Evolutionary conservation across 1,140 invertebrate species (phyloP).

Genomic region (Mamestra configurata): DNA sequence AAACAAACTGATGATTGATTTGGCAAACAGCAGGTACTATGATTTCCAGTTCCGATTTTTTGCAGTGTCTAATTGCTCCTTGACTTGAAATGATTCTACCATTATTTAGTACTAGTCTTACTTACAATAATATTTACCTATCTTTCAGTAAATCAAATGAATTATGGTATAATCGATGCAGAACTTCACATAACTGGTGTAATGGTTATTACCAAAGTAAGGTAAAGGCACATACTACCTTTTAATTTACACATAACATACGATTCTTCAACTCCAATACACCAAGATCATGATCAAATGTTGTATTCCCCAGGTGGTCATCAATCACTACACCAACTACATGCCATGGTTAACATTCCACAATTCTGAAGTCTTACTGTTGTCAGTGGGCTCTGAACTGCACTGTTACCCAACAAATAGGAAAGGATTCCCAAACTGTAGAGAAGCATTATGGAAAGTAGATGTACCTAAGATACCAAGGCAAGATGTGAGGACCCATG

Average conservation of each 20-base stretch:
- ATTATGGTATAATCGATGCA: conserved; percentile 67
- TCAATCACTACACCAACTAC: conserved; percentile 73
- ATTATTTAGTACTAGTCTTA: background rate
- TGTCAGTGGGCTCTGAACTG: conserved; percentile 73
- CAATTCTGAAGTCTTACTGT: conserved; percentile 65
- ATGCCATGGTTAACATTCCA: conserved; percentile 79
- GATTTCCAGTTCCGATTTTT: too few relatives aligned
- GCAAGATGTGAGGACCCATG: conserved; percentile 78
- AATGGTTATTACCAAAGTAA: conserved; percentile 74
- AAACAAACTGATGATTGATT: conserved; percentile 60
- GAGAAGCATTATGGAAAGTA: conserved; percentile 65
- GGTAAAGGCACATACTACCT: conserved; percentile 59
- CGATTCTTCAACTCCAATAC: background rate
- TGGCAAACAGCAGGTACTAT: conserved; percentile 40
- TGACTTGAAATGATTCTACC: too few relatives aligned
- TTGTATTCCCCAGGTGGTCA: conserved; percentile 65
- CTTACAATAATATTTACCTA: background rate
- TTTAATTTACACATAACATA: background rate
- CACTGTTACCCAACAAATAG: conserved; percentile 65
- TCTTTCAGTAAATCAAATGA: conserved; percentile 16
- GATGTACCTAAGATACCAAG: conserved; percentile 72
- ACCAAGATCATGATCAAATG: background rate
- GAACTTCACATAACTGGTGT: conserved; percentile 78
- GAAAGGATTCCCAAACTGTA: conserved; percentile 61
- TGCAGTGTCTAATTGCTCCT: too few relatives aligned